Base-by-base conservation (phyloP, 2,888 invertebrate species). In the Campoletis raptor region DNA sequence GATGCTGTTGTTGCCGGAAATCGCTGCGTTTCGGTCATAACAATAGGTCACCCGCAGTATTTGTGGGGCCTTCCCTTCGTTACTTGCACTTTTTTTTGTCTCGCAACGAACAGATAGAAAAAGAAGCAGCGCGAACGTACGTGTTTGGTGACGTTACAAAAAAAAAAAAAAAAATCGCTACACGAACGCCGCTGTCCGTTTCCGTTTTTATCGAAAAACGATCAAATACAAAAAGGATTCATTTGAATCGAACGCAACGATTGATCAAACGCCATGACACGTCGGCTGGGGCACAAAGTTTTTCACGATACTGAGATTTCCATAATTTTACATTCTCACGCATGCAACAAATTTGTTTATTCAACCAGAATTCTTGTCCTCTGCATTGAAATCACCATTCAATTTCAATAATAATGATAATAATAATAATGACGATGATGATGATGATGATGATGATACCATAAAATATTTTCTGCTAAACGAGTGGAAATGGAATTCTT, bases 21-120 rank as follows among this genome's bases (percentile, higher is more conserved):
- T 70, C 3, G 36, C 57, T 77, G 80, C 77, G 57, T 77, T 83
- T 73, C 40, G 67, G 61, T 64, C 40, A 52, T 54, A 12, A 12
- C 37, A 52, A 18, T 18, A n/a, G 7, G 37, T n/a, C 36, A 15
- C 9, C 4, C 52, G 36, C 42, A 36, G n/a, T 54, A 37, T n/a
- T 37, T 54, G 52, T 37, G n/a, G 9, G 36, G 10, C 10, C 7
- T 57, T 18, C 18, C 40, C 15, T 74, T 24, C 54, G 18, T 18
- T 15, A n/a, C 12, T 37, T 10, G 48, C 37, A 78, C 18, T 67
- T 78, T 2, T 36, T 37, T 77, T 40, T 40, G 8, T 37, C 21
- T n/a, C 37, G 54, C 40, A 67, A 30, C 48, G 18, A 52, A 30
- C 6, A 48, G 15, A 48, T 15, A 21, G n/a, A 77, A 40, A 54